Base-by-base conservation (phyloP, 2,888 invertebrate genomes). In the Plagodis pulveraria region DNA sequence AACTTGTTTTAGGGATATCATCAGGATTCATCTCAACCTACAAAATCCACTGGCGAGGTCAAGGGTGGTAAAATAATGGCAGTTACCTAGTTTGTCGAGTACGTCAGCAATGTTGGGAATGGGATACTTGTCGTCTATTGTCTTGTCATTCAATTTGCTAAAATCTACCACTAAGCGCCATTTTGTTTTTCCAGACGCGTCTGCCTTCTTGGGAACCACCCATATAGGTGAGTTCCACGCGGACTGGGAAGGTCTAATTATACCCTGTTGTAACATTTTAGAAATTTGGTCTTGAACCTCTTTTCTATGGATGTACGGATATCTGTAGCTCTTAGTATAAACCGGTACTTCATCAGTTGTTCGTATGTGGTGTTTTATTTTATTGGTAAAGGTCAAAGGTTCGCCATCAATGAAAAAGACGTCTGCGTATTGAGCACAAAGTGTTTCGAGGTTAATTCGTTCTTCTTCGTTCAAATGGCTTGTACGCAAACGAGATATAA, bases 401-500 rank as follows among this genome's bases (percentile, higher is more conserved):
- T 65, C 65, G 6, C 61, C 62, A n/a, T 65, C 65, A 0, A 66
- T 9, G 49, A 67, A 62, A 47, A 73, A 71, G 0, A 71, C 64
- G 11, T 72, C 72, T 12, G 66, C 52, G 44, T 72, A 74, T 0
- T 56, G 43, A 1, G 62, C 22, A 48, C 67, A 69, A 6, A 70
- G 52, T 0, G 55, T 9, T 33, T 57, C 51, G 53, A 73, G 60
- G 38, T 77, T 73, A 46, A 54, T 56, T 0, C 62, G 62, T 65
- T 75, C 75, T 38, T 78, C 76, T 0, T 49, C 40, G 33, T 76
- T 74, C 10, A 77, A 42, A 59, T 77, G 76, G 6, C 72, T 66
- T 0, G 73, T 76, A 6, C 76, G 70, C 6, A 78, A 49, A 0
- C 71, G 69, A 10, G 72, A 66, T 9, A 70, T 5, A 6, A 70